These are phyloP conservation scores for Kradibia gibbosae DNA, from an alignment of 1,140 invertebrate genomes.

Conservation along the genomic window DNA sequence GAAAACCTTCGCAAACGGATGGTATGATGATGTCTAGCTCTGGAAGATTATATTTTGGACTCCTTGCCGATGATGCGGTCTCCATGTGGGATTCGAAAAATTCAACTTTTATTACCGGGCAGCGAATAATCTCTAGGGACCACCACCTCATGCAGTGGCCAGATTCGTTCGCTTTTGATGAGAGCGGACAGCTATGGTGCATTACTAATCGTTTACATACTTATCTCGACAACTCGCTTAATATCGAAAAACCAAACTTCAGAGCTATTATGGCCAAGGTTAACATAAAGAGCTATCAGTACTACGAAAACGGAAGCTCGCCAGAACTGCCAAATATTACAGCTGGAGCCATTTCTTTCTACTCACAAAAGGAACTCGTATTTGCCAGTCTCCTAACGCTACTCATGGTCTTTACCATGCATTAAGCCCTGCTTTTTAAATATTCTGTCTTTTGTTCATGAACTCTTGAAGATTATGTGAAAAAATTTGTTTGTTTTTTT, in stretches of 20 bases:
- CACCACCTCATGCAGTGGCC: constrained; percentile 80
- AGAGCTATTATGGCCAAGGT: constrained; percentile 74
- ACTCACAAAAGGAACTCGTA: background rate
- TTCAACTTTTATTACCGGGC: constrained; percentile 67
- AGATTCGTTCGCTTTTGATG: constrained; percentile 80
- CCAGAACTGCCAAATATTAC: constrained; percentile 62
- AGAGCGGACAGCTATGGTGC: constrained; percentile 77
- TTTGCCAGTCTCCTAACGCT: constrained; percentile 8
- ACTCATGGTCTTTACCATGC: constrained; percentile 9
- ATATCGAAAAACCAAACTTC: constrained; percentile 74
- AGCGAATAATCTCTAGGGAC: constrained; percentile 78
- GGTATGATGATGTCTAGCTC: constrained; percentile 81
- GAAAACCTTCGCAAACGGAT: constrained; percentile 78
- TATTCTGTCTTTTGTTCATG: background rate
- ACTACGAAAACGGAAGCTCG: constrained; percentile 66
- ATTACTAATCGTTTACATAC: constrained; percentile 79
- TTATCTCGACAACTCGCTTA: constrained; percentile 74
- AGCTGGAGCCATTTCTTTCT: constrained; percentile 57
- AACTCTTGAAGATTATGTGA: background rate
- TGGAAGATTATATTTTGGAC: constrained; percentile 78
- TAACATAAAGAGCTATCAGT: constrained; percentile 78
- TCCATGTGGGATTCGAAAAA: constrained; percentile 77
- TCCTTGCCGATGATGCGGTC: constrained; percentile 78
- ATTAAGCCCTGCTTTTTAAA: constrained; percentile 2
- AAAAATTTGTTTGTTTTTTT: background rate